Evolutionary conservation across 2,113 vertebrate genomes (phyloP), one percentile per base, ranked within the genome.

Genomic region (Passer domesticus): DNA sequence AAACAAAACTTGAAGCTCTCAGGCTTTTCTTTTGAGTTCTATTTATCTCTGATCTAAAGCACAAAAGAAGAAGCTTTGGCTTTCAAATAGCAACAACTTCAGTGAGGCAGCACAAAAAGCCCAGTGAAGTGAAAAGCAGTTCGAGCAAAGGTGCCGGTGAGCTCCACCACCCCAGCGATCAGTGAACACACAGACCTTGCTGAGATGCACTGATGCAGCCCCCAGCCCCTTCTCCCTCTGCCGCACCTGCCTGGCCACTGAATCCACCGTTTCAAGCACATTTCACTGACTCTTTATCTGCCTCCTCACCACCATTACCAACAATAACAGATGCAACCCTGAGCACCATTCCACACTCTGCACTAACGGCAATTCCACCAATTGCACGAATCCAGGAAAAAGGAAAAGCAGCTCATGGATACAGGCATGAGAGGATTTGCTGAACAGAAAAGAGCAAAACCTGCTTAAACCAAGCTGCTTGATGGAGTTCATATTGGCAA

Each of bases 161-260:
- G 6, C 30, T 5, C 0, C 19, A 39, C 25, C 43, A 59, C 10
- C 50, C 22, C 17, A 59, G 47, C 0, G 10, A 72, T 33, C 15
- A 46, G 47, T 9, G 35, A 92, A 68, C 55, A 67, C 6, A 31
- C 28, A 3, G 8, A 50, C 44, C 50, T 55, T 0, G 55, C 10
- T 23, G 11, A 46, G 23, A 47, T 75, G 23, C 18, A 27, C 22
- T 50, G 66, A 78, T 20, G 62, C 6, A 63, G 10, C 25, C 69
- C 50, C 11, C 7, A 66, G 15, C 0, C 39, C 27, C 21, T 49
- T 3, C 5, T 8, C 24, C 41, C 90, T 39, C 31, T 17, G 18
- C 15, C 25, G 5, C 17, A 72, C 79, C 47, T 67, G 35, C 33
- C 7, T 52, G 30, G 24, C 41, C 30, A 31, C 27, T 28, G 21